Conservation (phyloP, 2,888 invertebrate genomes). For the Heteromurus nitidus region DNA sequence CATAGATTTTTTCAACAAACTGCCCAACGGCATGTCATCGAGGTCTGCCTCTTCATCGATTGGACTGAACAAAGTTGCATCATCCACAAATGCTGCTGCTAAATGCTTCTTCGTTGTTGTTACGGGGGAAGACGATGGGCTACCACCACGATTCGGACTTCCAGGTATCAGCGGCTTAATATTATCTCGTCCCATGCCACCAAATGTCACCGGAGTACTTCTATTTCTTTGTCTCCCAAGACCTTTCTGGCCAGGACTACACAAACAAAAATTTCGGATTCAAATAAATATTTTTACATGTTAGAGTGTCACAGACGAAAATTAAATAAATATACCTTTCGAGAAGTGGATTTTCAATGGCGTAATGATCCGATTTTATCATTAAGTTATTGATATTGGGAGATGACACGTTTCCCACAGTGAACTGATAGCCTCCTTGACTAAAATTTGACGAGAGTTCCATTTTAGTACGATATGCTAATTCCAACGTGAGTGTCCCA, state of each 20-base stretch:
- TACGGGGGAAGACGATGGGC: slow-evolving; percentile 57
- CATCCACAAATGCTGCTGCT: slow-evolving; percentile 61
- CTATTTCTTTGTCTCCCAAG: slow-evolving; percentile 52
- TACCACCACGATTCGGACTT: slow-evolving; percentile 47
- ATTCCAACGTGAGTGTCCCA: slow-evolving; percentile 87
- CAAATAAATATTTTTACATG: background rate
- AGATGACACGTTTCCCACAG: slow-evolving; percentile 74
- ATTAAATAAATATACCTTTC: slow-evolving; percentile 41
- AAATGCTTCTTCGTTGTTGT: slow-evolving; percentile 59
- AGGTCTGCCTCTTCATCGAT: slow-evolving; percentile 60
- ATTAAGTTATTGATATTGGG: slow-evolving; percentile 82
- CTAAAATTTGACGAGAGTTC: slow-evolving; percentile 85
- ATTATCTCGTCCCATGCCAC: slow-evolving; percentile 50
- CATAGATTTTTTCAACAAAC: slow-evolving; percentile 50
- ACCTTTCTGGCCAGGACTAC: slow-evolving; percentile 48
- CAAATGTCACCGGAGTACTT: slow-evolving; percentile 59
- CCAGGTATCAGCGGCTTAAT: slow-evolving; percentile 60
- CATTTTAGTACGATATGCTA: slow-evolving; percentile 93
- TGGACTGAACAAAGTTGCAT: slow-evolving; percentile 55
- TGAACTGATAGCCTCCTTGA: slow-evolving; percentile 75
- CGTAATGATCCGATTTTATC: slow-evolving; percentile 91
- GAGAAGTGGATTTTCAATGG: slow-evolving; percentile 54
- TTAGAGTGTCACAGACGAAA: background rate
- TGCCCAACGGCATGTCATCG: slow-evolving; percentile 54
- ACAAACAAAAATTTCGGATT: slow-evolving; percentile 14